A percentile compares a stretch with the other conserved stretches of the same genome.
Conservation (phyloP, 2,113 vertebrate species). For the Aldabrachelys gigantea region DNA sequence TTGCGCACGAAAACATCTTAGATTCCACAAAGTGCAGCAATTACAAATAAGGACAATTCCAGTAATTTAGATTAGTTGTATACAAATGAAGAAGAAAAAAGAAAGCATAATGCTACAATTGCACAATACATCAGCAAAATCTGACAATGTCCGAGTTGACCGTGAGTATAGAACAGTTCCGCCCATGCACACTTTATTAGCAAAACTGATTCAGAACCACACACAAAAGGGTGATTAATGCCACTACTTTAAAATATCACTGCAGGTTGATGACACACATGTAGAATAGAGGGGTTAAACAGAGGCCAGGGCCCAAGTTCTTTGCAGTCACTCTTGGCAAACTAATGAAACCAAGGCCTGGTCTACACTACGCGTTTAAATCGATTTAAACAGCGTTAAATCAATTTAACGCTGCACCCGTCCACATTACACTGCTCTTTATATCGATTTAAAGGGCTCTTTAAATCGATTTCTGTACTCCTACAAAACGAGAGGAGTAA, state of each 20-base stretch:
- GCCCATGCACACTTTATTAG: not conserved
- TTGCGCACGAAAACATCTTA: not conserved
- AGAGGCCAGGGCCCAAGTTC: not conserved
- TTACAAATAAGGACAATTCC: not conserved
- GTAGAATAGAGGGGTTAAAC: not conserved
- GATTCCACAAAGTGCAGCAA: not conserved
- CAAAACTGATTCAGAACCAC: constrained; percentile 17
- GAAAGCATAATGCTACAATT: not conserved
- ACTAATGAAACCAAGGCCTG: not conserved
- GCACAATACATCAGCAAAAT: not conserved
- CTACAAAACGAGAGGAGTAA: no score
- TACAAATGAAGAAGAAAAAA: not conserved
- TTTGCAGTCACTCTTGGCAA: not conserved
- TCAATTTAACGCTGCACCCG: no score
- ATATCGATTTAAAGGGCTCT: no score
- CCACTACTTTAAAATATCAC: not conserved
- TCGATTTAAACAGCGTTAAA: no score
- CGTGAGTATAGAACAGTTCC: not conserved
- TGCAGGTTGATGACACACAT: not conserved
- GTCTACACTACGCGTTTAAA: no score
- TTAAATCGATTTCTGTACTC: no score
- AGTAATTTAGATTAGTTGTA: not conserved
- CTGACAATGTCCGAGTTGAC: not conserved
- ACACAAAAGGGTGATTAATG: not conserved
- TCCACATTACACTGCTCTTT: no score